phyloP scores from a whole-genome alignment of 2,113 vertebrate genomes.

The Entomyzon cyanotis region DNA sequence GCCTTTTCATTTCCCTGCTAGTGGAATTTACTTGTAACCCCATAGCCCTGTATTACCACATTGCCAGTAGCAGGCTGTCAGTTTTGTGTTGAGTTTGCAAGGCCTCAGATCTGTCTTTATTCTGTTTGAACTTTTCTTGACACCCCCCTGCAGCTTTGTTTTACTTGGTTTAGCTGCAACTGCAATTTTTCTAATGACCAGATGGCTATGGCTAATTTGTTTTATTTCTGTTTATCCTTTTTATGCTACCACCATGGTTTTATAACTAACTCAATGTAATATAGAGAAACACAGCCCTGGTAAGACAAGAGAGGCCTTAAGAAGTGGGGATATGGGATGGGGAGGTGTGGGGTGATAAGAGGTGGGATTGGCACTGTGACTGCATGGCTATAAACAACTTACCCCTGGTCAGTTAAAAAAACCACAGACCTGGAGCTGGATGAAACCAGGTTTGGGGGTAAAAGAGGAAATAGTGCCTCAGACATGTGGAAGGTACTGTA shows the following conservation, averaged over 20 bases:
- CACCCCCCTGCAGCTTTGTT: neutral
- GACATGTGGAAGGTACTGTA: fast-evolving
- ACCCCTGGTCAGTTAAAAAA: neutral
- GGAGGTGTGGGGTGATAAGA: neutral
- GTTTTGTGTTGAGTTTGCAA: neutral
- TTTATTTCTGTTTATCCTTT: constrained; percentile 9
- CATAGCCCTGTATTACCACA: neutral
- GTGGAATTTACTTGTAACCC: neutral
- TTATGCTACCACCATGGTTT: neutral
- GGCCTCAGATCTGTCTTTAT: neutral
- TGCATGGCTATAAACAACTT: neutral
- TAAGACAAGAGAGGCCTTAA: neutral
- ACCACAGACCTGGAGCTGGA: neutral
- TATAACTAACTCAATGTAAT: neutral
- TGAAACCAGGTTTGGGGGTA: neutral
- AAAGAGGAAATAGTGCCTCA: neutral
- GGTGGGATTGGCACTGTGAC: neutral
- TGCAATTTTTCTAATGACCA: constrained; percentile 1
- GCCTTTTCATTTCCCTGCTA: neutral
- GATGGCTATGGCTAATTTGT: neutral
- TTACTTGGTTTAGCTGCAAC: neutral
- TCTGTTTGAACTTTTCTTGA: neutral
- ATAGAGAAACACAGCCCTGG: neutral
- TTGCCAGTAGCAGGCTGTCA: neutral
- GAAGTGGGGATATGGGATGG: neutral